Evolutionary conservation across 2,888 invertebrate genomes (phyloP), one percentile per base, ranked within the genome.

Genomic region (Cryptophagus acutangulus): DNA sequence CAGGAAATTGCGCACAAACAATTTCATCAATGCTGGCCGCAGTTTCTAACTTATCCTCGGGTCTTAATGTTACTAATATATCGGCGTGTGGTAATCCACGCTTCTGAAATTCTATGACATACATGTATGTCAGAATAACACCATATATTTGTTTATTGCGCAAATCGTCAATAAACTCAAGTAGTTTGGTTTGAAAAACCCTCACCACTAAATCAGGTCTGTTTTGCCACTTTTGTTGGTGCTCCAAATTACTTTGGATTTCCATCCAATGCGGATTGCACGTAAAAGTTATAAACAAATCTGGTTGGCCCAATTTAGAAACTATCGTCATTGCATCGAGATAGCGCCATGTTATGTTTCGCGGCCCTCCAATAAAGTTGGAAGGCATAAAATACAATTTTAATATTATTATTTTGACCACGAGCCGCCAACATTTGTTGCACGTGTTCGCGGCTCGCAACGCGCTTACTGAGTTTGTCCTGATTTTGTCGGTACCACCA

Each of bases 261-360:
- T 51, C 48, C 2, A 10, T 13, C 50, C 51, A 51, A 17, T 38
- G 15, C 1, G 44, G 46, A 25, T 51, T 51, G 28, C 49, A 51
- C 0, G 49, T 48, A n/a, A 51, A 36, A 1, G 51, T 50, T 3
- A 50, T 40, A 18, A 52, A 50, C 2, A 43, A 39, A 18, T 48
- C 43, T 6, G 50, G 52, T 31, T 33, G 34, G 5, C 45, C 48
- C 26, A 15, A 2, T 1, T 36, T 2, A 1, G 38, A 25, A 6
- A 48, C 47, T 6, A 43, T 18, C 1, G 48, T 36, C 50, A 50
- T 50, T 1, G 45, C 46, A 14, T 50, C 50, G 10, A 40, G 17
- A 38, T 39, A 46, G 17, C 36, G 41, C 31, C 40, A 14, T n/a
- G 20, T 15, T 15, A 14, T 25, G 13, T 38, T 8, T n/a, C n/a